Base-by-base conservation (phyloP, 1,140 invertebrate species). In the Helicoverpa zea region DNA sequence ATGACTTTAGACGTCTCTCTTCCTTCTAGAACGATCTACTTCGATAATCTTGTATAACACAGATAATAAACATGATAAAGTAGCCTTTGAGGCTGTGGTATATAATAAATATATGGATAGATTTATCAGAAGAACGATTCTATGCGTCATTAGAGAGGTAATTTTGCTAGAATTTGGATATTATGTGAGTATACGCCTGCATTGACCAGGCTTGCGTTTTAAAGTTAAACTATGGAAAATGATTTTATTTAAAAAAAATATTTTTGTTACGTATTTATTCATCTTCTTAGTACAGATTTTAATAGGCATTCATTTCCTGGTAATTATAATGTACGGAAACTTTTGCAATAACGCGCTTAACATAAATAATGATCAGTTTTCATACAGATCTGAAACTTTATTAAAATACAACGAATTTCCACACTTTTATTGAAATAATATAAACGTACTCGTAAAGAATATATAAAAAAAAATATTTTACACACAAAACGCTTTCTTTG, bases 41-140 rank as follows among this genome's bases (percentile, higher is more conserved):
- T 84, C 78, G 66, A 83, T 35, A 66, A 13, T 82, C 77, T 83
- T 79, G 80, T 80, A 81, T 75, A 29, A 61, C 76, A 73, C 81
- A 80, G 79, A 85, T 84, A 85, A 78, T 83, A 81, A 82, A 35
- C 29, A 77, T 66, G 79, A 43, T 77, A 81, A 80, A 81, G 77
- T 84, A 89, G 91, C 91, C 90, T 90, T 86, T 72, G 84, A 86
- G 91, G 89, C 91, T 90, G 89, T 90, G 90, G 84, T 88, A 82
- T 83, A 56, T 73, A 79, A 5, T 82, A 82, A 51, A 56, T 47
- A 61, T 82, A 81, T 75, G n/a, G 66, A 66, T 79, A 79, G 61
- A 58, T 56, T 68, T 68, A 78, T 68, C 61, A 68, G 68, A 68
- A 52, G 16, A 64, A 66, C 75, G 61, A 77, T 75, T 73, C 52